A percentile compares a stretch with the other conserved stretches of the same genome.
phyloP scores from a whole-genome alignment of 2,888 invertebrate genomes.

The Nomada flava region DNA sequence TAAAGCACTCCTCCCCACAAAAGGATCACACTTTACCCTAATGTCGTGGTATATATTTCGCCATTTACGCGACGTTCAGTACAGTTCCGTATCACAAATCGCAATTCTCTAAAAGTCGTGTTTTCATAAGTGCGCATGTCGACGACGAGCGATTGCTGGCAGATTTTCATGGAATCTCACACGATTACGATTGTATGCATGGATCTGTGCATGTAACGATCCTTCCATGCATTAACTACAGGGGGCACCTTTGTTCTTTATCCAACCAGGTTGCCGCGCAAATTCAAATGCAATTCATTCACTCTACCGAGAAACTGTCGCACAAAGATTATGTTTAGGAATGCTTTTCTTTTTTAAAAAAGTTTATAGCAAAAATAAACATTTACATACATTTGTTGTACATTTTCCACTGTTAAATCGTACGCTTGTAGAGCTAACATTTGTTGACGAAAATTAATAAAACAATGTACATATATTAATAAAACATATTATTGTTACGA shows the following conservation, averaged over 20 bases:
- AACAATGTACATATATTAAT: conserved; percentile 2
- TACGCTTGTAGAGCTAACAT: conserved; percentile 3
- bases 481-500: neutral
- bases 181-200: neutral
- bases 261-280: neutral
- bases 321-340: neutral
- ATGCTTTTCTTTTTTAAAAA: conserved; percentile 7
- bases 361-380: conserved; percentile 33
- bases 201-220: neutral
- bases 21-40: conserved; percentile 67
- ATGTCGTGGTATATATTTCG: conserved; percentile 74
- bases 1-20: conserved; percentile 64
- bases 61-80: conserved; percentile 77
- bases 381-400: conserved; percentile 17
- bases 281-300: neutral
- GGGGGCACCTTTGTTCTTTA: neutral
- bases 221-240: neutral
- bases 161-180: conserved; percentile 50
- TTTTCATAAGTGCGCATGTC: conserved; percentile 42
- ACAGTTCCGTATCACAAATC: conserved; percentile 62
- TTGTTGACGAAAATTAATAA: conserved; percentile 6
- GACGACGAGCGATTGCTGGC: conserved; percentile 27
- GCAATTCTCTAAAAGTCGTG: conserved; percentile 42
- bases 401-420: neutral
- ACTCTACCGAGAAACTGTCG: neutral